Percentiles rank a stretch among this genome's conserved stretches.
Conservation (phyloP, 2,113 vertebrate species). For the Phrynosoma platyrhinos region DNA sequence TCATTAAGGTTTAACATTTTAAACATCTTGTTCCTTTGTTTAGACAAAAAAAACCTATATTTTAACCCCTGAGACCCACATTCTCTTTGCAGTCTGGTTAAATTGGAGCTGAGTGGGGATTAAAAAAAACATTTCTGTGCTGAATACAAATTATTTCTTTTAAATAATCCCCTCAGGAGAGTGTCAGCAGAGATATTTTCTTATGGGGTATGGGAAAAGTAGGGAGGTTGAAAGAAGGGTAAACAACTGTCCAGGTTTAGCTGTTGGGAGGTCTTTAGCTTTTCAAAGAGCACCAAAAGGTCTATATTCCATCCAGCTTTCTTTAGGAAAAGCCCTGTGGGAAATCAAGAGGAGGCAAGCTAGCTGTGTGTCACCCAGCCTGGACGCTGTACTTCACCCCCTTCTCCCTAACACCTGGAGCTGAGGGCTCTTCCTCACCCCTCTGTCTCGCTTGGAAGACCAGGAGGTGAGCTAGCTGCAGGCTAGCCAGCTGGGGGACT, state of each 20-base stretch:
- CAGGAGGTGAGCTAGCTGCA: no score
- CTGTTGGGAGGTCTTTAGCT: background rate
- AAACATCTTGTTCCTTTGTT: background rate
- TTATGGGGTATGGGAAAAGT: background rate
- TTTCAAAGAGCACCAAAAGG: background rate
- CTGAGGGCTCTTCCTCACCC: no score
- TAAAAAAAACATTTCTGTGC: background rate
- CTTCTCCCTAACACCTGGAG: no score
- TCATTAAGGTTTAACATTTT: slow-evolving; percentile 54
- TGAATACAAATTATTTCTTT: slow-evolving; percentile 19
- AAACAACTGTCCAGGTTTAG: background rate
- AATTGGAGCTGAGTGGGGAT: background rate
- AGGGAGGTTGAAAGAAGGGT: no score
- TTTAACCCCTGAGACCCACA: slow-evolving; percentile 19
- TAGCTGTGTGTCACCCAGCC: no score
- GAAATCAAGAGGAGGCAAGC: background rate
- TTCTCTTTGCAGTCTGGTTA: background rate
- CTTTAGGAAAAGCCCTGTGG: background rate
- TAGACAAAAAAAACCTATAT: background rate
- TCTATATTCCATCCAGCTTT: background rate
- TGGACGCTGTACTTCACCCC: no score
- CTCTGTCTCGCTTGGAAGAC: no score
- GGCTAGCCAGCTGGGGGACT: no score
- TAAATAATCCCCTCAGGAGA: background rate
- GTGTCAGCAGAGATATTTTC: slow-evolving; percentile 1